Base-by-base conservation (phyloP, 1,140 invertebrate genomes). In the Amphibalanus amphitrite region DNA sequence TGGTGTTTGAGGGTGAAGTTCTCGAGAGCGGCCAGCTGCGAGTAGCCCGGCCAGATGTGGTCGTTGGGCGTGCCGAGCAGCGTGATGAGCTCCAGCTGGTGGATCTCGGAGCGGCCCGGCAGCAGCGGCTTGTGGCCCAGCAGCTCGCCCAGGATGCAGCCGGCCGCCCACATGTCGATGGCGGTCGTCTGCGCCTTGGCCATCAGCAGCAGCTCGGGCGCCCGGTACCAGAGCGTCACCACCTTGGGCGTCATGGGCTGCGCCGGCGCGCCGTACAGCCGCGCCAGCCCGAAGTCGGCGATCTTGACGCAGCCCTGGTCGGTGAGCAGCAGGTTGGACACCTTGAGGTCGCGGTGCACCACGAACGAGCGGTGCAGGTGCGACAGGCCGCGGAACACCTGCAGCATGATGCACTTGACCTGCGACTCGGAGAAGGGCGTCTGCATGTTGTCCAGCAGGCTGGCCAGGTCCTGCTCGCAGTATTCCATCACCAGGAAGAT, bases 401-500 rank as follows among this genome's bases (percentile, higher is more conserved):
- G 95, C 17, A 95, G 80, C 83, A 95, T 92, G 65, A 98, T 91
- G 79, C 94, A 97, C 82, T 98, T 98, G 0, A 97, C 92, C 84
- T 98, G 94, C 13, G 94, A 91, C 81, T 98, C 95, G 0, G 93
- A 91, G 78, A 98, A 98, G 6, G 95, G 93, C 26, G 87, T 85
- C 74, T 90, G 86, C 93, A 98, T 97, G 78, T 98, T 96, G 77
- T 98, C 95, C 40, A 98, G 80, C 30, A 98, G 82, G 74, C 91
- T 95, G 0, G 94, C 95, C 70, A 98, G 81, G 81, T 98, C 95
- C 81, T 98, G 95, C 80, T 98, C 95, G 82, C 95, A 98, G 80
- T 97, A 98, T 79, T 97, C 93, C 94, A 98, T 97, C 3, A 93
- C 92, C 23, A 98, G 82, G 79, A 97, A 98, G 77, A 98, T 95